Base-by-base conservation (phyloP, 1,140 invertebrate species). In the Lepidurus arcticus region DNA sequence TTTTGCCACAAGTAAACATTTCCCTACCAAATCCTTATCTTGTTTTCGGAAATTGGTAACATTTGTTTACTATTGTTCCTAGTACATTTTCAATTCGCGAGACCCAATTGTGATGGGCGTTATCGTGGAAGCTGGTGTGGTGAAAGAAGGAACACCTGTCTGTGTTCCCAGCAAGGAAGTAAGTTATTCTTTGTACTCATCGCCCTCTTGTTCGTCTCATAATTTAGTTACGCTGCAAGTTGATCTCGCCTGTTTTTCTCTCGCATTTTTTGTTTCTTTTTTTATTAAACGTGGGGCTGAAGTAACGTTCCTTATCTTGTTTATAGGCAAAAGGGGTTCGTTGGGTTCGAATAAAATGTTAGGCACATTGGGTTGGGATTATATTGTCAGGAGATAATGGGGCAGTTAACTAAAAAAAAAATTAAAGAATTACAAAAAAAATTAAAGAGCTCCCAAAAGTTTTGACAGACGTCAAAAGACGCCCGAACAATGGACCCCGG, bases 41-140 rank as follows among this genome's bases (percentile, higher is more conserved):
- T 90, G 42, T 81, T 87, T 44, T 89, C 89, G 21, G 89, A 90
- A 13, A 73, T 78, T 81, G 42, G 34, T 53, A 75, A 13, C 21
- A 16, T 10, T 5, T 74, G 9, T 16, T 75, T 26, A 9, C 7
- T 76, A 26, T 79, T 73, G 53, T 42, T 81, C 79, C 3, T 92
- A 99, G 86, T 97, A 91, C 85, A 91, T 99, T 80, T 99, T 99
- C 90, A 99, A 99, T 86, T 94, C 95, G 4, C 88, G 98, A 77
- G 97, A 99, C 88, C 98, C 98, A 0, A 99, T 99, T 83, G 94
- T 99, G 9, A 89, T 94, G 81, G 98, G 98, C 47, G 96, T 99
- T 1, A 93, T 92, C 85, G 90, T 99, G 1, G 97, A 99, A 86
- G 95, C 92, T 73, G 98, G 98, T 21, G 92, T 98, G 77, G 87